Percentiles rank a stretch among this genome's conserved stretches.
Conservation (phyloP, 2,797 vertebrate genomes). For the Poeciliopsis turneri region DNA sequence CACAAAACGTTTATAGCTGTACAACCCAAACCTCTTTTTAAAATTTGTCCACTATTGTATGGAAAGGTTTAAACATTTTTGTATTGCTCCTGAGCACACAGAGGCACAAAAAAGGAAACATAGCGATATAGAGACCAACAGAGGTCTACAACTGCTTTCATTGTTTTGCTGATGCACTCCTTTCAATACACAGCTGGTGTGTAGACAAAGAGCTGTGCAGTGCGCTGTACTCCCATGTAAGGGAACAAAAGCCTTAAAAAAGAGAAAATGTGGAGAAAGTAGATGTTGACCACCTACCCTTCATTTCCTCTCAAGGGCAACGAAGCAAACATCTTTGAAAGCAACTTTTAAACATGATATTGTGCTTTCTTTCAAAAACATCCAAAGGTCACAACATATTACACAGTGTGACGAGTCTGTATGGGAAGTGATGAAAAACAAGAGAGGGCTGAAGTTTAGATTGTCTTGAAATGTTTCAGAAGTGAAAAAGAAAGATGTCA, state of each 20-base stretch:
- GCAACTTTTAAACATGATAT: conserved; percentile 21
- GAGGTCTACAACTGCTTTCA: conserved; percentile 17
- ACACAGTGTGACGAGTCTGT: not conserved
- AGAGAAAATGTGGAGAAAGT: conserved; percentile 17
- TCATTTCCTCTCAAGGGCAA: conserved; percentile 58
- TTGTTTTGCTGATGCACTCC: conserved; percentile 9
- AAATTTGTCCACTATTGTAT: not conserved
- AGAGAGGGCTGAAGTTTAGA: conserved; percentile 1
- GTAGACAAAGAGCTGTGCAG: conserved; percentile 13
- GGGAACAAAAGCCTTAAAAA: conserved; percentile 11
- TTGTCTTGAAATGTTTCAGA: conserved; percentile 1
- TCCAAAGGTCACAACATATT: conserved; percentile 16
- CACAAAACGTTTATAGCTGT: not conserved
- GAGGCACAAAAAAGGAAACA: not conserved
- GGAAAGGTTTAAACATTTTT: conserved; percentile 5
- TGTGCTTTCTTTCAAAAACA: conserved; percentile 32
- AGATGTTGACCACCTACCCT: conserved; percentile 29
- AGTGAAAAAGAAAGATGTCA: not conserved
- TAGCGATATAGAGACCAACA: conserved; percentile 11
- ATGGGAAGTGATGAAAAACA: conserved; percentile 11
- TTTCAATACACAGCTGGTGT: conserved; percentile 19
- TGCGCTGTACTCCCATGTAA: not conserved
- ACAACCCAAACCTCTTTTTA: conserved; percentile 9
- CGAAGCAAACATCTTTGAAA: conserved; percentile 41
- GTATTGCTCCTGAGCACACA: conserved; percentile 11